These are phyloP conservation scores for Branchipolynoe longqiensis DNA, from an alignment of 2,888 invertebrate species.

Conservation along the genomic window DNA sequence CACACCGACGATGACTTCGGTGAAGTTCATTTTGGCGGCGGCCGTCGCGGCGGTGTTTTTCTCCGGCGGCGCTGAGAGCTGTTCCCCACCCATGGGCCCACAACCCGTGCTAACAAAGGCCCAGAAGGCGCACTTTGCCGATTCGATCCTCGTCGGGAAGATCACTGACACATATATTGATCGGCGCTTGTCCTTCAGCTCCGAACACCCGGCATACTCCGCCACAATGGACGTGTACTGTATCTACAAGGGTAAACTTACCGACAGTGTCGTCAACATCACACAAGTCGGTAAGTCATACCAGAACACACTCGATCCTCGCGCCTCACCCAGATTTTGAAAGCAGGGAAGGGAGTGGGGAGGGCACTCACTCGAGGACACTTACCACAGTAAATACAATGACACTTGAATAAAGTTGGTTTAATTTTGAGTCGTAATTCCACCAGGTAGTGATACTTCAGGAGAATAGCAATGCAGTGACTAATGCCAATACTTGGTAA, in stretches of 20 bases:
- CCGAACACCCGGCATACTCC: conserved; percentile 20
- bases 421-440: too few species aligned
- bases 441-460: too few species aligned
- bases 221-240: conserved; percentile 57
- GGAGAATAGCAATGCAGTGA: too few species aligned
- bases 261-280: conserved; percentile 42
- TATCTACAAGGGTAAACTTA: conserved; percentile 38
- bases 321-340: too few species aligned
- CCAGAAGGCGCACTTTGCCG: conserved; percentile 23
- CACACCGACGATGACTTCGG: too few species aligned
- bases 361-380: too few species aligned
- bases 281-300: conserved; percentile 61
- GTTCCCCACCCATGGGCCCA: conserved; percentile 28
- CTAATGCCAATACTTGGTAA: too few species aligned
- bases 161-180: conserved; percentile 7
- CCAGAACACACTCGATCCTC: too few species aligned
- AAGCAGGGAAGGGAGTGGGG: too few species aligned
- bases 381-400: too few species aligned
- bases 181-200: conserved; percentile 20
- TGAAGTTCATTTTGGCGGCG: too few species aligned
- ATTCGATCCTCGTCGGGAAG: conserved; percentile 37
- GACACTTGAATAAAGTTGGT: too few species aligned
- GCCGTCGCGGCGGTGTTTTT: background rate
- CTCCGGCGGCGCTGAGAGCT: conserved; percentile 4
- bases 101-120: conserved; percentile 32